Conservation (phyloP, 2,888 invertebrate species). For the Caenorhabditis sulstoni region DNA sequence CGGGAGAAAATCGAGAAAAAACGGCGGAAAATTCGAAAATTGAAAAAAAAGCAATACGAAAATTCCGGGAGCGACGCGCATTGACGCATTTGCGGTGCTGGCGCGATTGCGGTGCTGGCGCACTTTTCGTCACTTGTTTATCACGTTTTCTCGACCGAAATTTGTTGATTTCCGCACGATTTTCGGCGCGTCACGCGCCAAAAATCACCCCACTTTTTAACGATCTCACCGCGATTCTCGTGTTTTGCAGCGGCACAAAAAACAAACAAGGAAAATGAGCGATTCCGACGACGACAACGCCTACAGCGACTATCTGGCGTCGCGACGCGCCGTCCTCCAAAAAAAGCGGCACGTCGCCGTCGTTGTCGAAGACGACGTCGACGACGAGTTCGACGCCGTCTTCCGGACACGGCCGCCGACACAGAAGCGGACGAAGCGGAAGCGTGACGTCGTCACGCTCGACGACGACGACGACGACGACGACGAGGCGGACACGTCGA, state of each 20-base stretch:
- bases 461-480: not conserved
- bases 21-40: not conserved
- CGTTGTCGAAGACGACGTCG: slow-evolving; percentile 46
- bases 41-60: not conserved
- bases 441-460: too few relatives aligned
- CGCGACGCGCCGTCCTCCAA: slow-evolving; percentile 19
- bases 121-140: slow-evolving; percentile 14
- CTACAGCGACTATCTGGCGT: slow-evolving; percentile 28
- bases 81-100: slow-evolving; percentile 12
- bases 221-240: not conserved
- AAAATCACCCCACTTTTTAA: not conserved
- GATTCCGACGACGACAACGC: slow-evolving; percentile 37
- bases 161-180: not conserved
- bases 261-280: slow-evolving; percentile 12
- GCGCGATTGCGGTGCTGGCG: slow-evolving; percentile 24
- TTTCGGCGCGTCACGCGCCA: not conserved
- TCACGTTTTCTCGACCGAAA: not conserved
- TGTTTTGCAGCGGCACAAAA: too few relatives aligned
- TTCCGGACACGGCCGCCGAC: not conserved
- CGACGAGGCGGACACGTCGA: not conserved
- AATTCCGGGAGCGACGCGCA: too few relatives aligned
- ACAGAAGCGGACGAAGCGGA: slow-evolving; percentile 1
- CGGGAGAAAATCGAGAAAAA: not conserved
- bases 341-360: slow-evolving; percentile 16
- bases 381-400: slow-evolving; percentile 8